Conservation (phyloP, 2,888 invertebrate genomes). For the Ormia ochracea region DNA sequence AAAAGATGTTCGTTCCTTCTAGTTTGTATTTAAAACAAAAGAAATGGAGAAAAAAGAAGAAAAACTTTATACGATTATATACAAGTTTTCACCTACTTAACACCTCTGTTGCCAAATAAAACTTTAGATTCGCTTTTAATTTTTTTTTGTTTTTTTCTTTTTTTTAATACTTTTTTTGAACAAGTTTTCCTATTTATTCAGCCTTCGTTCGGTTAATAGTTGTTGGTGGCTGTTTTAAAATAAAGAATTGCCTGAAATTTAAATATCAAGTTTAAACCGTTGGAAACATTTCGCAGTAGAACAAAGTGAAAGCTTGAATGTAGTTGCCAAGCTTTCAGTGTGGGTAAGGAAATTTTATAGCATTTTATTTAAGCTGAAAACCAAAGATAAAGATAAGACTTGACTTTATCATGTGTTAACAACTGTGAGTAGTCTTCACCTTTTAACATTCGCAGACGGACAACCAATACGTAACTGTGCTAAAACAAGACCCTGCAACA, state of each 20-base stretch:
- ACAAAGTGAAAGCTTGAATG: background rate
- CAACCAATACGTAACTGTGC: conserved; percentile 58
- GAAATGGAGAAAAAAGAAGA: background rate
- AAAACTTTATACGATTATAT: conserved; percentile 52
- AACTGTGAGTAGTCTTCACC: conserved; percentile 44
- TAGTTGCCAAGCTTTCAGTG: background rate
- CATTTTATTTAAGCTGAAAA: conserved; percentile 55
- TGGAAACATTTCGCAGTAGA: conserved; percentile 10
- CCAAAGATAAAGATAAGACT: conserved; percentile 59
- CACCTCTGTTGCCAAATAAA: conserved; percentile 58
- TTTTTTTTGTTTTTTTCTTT: background rate
- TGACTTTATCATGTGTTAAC: conserved; percentile 62
- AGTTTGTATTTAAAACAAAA: conserved; percentile 9
- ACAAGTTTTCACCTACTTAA: conserved; percentile 63
- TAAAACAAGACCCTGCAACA: conserved; percentile 9
- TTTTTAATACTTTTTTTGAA: background rate
- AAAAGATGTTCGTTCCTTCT: conserved; percentile 38
- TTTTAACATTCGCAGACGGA: conserved; percentile 56
- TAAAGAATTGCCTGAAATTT: conserved; percentile 41
- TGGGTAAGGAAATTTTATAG: conserved; percentile 25
- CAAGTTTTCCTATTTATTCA: background rate
- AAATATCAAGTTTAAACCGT: conserved; percentile 43
- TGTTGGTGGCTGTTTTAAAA: conserved; percentile 10
- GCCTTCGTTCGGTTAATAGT: conserved; percentile 10
- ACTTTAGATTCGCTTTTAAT: conserved; percentile 42